Base-by-base conservation (phyloP, 2,113 vertebrate genomes). In the Callionymus lyra region DNA sequence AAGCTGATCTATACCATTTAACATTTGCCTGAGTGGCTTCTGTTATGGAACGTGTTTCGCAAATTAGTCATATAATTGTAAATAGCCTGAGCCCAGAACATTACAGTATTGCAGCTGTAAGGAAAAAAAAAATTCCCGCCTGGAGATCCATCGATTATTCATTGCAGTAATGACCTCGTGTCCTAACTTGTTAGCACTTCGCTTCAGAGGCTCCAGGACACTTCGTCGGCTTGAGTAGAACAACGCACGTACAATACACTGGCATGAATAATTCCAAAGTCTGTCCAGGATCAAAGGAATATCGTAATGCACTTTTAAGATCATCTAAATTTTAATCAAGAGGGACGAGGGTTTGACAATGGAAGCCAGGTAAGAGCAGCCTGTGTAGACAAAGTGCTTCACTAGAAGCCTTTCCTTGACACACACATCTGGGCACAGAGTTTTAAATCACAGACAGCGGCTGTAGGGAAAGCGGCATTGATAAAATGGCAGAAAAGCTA, bases 21-120 rank as follows among this genome's bases (percentile, higher is more conserved):
- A 16, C 47, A 59, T 68, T 68, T 49, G 68, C 59, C 67, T 42
- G 72, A 33, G 43, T 39, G 31, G 33, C 15, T 53, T 70, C 58
- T 53, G 52, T 66, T 57, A 59, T 53, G 31, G 67, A 55, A 54
- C 58, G 17, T 61, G 57, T 63, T 54, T 57, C 55, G 44, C 69
- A 69, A 70, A 81, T 76, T 47, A 69, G 56, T 53, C 38, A 44
- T 21, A 17, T 72, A 72, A 81, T 74, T 74, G 70, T 72, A 72
- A 72, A 68, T 50, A 63, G 65, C 61, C 53, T 10, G 19, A 47
- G 49, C 47, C 59, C 46, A 39, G 56, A 50, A 56, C 48, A 53
- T 44, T 46, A 42, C 44, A 65, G 59, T 65, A 62, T 51, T 72
- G 73, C 68, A 68, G 54, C 45, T 18, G 47, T 58, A 59, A 73